These are phyloP conservation scores for Phasia obesa DNA, from an alignment of 2,888 invertebrate species.

Conservation along the genomic window DNA sequence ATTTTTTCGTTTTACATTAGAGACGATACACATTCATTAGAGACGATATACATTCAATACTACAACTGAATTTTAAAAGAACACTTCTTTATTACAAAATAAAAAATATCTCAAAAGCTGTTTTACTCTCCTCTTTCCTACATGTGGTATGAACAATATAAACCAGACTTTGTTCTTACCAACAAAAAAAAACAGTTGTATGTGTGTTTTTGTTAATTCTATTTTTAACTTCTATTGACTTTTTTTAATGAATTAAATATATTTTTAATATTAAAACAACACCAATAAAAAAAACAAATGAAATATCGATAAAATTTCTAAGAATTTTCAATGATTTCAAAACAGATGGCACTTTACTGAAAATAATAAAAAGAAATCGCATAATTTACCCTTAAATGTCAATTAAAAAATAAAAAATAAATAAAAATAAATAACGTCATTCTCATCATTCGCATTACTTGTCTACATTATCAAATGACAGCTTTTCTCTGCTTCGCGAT, in stretches of 20 bases:
- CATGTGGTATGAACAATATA: constrained; percentile 1
- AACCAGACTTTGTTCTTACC: constrained; percentile 39
- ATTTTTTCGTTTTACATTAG: too few relatives aligned
- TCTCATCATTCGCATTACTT: constrained; percentile 27
- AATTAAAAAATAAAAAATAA: constrained; percentile 59
- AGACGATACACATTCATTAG: too few relatives aligned
- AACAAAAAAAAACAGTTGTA: constrained; percentile 8
- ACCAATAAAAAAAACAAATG: constrained; percentile 22
- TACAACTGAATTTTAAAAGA: too few relatives aligned
- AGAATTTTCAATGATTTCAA: constrained; percentile 66
- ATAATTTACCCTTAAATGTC: constrained; percentile 69
- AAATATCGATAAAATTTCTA: constrained; percentile 53
- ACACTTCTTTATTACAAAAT: too few relatives aligned
- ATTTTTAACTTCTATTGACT: constrained; percentile 11
- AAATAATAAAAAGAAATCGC: constrained; percentile 48
- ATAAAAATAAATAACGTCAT: constrained; percentile 58
- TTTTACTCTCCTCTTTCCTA: too few relatives aligned
- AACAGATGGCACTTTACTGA: constrained; percentile 59
- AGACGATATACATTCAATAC: too few relatives aligned
- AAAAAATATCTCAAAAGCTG: too few relatives aligned
- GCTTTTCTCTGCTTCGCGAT: constrained; percentile 31
- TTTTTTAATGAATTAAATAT: constrained; percentile 29
- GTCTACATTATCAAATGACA: constrained; percentile 49
- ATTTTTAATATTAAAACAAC: background rate
- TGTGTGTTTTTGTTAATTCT: constrained; percentile 7